Evolutionary conservation across 2,797 vertebrate genomes (phyloP), one percentile per base, ranked within the genome.

Genomic region (Alca torda): DNA sequence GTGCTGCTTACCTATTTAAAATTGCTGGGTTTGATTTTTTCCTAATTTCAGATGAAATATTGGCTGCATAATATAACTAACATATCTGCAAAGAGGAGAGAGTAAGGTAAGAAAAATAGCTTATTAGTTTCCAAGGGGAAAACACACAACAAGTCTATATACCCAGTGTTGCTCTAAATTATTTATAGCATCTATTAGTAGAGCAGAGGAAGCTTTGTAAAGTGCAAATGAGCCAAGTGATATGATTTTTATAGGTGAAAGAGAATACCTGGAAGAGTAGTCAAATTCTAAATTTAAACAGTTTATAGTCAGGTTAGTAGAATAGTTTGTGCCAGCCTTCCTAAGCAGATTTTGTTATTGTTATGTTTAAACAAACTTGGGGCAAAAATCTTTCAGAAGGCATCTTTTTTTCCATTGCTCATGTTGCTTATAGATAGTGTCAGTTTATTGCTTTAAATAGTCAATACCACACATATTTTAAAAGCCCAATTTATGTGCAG

Each of bases 161-260:
- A 81, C 16, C 20, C 45, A 87, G 15, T 53, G 35, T 92, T 92
- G 64, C 59, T 91, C 56, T 95, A 39, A 82, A 94, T 93, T 94
- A 93, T 96, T 83, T 69, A 92, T 31, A 84, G 7, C 16, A 53
- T 83, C 53, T 86, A 73, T 95, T 96, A 92, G 26, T 21, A 53
- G 50, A 94, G 68, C 26, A 74, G 51, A 68, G 13, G 45, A 95
- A 93, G 72, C 26, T 93, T 79, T 93, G 41, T 53, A 85, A 93
- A 93, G 74, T 93, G 75, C 39, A 94, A 98, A 96, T 93, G 74
- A 92, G 37, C 73, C 64, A 84, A 41, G 21, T 63, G 48, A 13
- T 48, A 53, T 48, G 26, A 83, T 92, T 95, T 96, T 68, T 80
- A 87, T 54, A 78, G 78, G 57, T 64, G 57, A 80, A 86, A 89